phyloP scores from a whole-genome alignment of 1,140 invertebrate genomes.

The Pseudomyrmex cubaensis region DNA sequence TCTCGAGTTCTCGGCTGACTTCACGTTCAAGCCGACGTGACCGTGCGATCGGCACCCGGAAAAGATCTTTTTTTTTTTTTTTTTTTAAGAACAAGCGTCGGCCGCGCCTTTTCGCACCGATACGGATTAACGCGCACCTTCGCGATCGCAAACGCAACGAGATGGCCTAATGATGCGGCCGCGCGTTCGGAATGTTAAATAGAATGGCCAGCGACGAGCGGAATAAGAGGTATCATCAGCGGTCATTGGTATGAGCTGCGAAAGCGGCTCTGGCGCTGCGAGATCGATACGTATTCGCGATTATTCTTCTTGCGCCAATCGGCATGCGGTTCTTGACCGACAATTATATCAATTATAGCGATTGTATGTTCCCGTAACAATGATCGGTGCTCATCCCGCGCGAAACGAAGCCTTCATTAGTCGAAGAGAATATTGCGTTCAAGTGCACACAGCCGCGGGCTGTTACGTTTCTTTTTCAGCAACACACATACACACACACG shows the following conservation, averaged over 20 bases:
- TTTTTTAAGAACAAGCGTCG: constrained; percentile 14
- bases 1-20: constrained; percentile 13
- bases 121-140: constrained; percentile 2
- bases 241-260: constrained; percentile 4
- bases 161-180: constrained; percentile 15
- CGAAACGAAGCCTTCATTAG: not conserved
- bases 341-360: constrained; percentile 5
- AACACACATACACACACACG: not conserved
- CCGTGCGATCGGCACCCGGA: constrained; percentile 21
- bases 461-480: not conserved
- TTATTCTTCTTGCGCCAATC: not conserved
- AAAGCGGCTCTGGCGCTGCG: not conserved
- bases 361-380: not conserved
- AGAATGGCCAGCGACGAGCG: not conserved
- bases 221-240: constrained; percentile 21
- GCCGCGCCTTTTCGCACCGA: constrained; percentile 4
- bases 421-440: constrained; percentile 11
- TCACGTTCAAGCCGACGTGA: constrained; percentile 16
- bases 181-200: constrained; percentile 31
- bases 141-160: constrained; percentile 28
- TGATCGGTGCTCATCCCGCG: not conserved
- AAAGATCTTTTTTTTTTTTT: constrained; percentile 12
- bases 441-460: constrained; percentile 1
- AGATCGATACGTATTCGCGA: not conserved
- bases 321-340: not conserved